Base-by-base conservation (phyloP, 2,888 invertebrate species). In the Plusia festucae region DNA sequence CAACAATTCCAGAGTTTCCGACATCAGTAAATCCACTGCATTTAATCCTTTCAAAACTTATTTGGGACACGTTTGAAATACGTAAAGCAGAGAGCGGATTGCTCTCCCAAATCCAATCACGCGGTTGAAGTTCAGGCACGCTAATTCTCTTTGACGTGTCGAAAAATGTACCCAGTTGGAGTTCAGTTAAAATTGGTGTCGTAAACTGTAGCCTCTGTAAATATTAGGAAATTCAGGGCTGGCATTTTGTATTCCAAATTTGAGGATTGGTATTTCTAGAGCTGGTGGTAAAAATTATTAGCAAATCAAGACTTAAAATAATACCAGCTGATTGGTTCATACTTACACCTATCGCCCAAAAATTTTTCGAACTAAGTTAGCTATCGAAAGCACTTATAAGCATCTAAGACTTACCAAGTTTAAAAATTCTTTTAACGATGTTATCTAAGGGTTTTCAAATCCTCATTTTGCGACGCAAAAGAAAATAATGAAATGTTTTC, bases 61-160 rank as follows among this genome's bases (percentile, higher is more conserved):
- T 76, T 70, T 70, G 34, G 30, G 56, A 40, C 56, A 53, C 24
- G 49, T 65, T 22, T 53, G 51, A 30, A 59, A 60, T 76, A 65
- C 49, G 49, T 56, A 44, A 57, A 70, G 44, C 60, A 16, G 49
- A 22, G 46, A 52, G 55, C 20, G 60, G 53, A 56, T 73, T 76
- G 32, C 40, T 46, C 58, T 65, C 13, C 55, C 22, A 59, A 73
- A 73, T 73, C 71, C 65, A 59, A 70, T 76, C 55, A 61, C 8
- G 71, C 32, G 71, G 71, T 65, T 53, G 27, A 53, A 59, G 55
- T 61, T 60, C 56, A 15, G 54, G 53, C 56, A 49, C 34, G 16
- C 61, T 70, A 65, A 76, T 65, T 53, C 73, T 40, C 55, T 59
- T 62, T 76, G 65, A 62, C 59, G 13, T 27, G 49, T 53, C 56